Conservation (phyloP, 2,113 vertebrate genomes). For the Origma solitaria region DNA sequence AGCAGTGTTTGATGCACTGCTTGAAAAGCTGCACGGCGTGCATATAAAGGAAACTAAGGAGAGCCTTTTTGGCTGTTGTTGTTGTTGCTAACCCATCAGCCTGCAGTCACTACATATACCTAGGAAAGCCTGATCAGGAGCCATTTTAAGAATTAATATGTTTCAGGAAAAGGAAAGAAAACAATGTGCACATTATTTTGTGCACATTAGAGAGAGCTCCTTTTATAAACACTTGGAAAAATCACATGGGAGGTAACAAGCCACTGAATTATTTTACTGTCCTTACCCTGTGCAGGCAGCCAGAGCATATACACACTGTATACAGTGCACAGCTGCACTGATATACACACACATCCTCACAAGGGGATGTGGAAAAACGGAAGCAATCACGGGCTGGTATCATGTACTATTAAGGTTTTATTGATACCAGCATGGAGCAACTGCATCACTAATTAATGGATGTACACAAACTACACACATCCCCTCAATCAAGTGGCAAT, state of each 20-base stretch:
- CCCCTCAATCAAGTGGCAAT: not conserved
- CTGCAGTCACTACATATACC: not conserved
- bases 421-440: not conserved
- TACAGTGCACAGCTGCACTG: not conserved
- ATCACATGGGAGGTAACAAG: conserved; percentile 10
- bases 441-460: conserved; percentile 43
- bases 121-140: conserved; percentile 28
- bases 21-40: conserved; percentile 36
- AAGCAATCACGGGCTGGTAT: not conserved
- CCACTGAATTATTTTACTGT: not conserved
- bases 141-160: conserved; percentile 42
- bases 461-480: not conserved
- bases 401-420: conserved; percentile 39
- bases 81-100: not conserved
- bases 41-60: conserved; percentile 39
- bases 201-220: not conserved
- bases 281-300: not conserved
- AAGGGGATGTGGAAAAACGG: not conserved
- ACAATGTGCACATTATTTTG: not conserved
- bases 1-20: conserved; percentile 22
- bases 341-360: not conserved
- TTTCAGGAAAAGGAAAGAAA: conserved; percentile 41
- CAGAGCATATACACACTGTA: not conserved
- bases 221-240: not conserved
- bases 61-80: not conserved